These are phyloP conservation scores for Lycophotia porphyrea DNA, from an alignment of 2,888 invertebrate genomes.

Conservation along the genomic window DNA sequence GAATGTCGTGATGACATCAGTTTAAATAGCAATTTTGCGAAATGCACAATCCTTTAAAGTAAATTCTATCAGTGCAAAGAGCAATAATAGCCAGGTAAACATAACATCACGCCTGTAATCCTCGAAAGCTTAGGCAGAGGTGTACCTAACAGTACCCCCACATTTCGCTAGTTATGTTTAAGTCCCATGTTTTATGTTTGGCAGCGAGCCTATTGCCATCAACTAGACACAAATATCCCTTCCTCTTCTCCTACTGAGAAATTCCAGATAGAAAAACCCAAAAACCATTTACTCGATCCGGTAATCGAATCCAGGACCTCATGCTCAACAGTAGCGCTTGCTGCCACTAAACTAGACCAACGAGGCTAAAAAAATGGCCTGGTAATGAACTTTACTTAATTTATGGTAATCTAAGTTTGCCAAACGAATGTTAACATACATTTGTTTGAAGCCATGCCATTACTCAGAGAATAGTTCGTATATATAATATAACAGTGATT, in stretches of 20 bases:
- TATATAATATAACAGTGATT: constrained; percentile 8
- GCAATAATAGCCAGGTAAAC: background rate
- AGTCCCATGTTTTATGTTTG: too few relatives aligned
- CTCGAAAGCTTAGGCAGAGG: background rate
- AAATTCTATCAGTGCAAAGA: background rate
- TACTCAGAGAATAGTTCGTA: constrained; percentile 1
- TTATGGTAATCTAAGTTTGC: constrained; percentile 1
- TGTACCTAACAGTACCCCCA: background rate
- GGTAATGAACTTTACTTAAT: background rate
- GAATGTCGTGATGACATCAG: background rate
- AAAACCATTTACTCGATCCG: background rate
- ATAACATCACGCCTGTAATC: background rate
- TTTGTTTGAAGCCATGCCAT: constrained; percentile 4
- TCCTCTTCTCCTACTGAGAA: background rate
- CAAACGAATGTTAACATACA: background rate
- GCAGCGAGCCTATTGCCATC: background rate
- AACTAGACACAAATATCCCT: background rate
- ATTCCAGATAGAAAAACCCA: background rate
- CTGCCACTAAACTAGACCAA: background rate
- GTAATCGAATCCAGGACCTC: background rate
- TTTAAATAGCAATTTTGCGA: background rate
- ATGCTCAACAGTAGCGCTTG: background rate
- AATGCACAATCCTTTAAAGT: background rate
- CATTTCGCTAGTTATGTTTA: background rate
- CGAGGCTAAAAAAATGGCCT: background rate